Percentiles rank a stretch among this genome's conserved stretches.
Conservation (phyloP, 2,113 vertebrate genomes). For the Spilogale gracilis region DNA sequence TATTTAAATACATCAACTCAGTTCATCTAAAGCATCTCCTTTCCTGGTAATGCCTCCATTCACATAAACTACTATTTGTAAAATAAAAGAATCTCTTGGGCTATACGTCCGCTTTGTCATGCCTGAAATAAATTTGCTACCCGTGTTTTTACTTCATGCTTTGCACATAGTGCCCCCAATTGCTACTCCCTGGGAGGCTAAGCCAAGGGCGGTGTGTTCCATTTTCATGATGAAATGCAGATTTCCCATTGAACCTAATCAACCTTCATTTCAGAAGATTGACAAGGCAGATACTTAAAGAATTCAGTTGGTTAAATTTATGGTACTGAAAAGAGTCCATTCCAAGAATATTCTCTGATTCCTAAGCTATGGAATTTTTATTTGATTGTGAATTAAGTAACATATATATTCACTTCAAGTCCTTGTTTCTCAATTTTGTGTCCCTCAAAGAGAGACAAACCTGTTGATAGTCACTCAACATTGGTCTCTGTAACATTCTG, state of each 20-base stretch:
- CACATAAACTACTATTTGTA: conserved; percentile 8
- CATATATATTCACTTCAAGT: conserved; percentile 65
- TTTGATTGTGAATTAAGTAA: conserved; percentile 76
- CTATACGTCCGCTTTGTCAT: neutral
- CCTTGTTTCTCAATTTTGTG: conserved; percentile 55
- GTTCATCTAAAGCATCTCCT: neutral
- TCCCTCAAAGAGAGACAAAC: conserved; percentile 46
- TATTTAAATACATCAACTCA: conserved; percentile 20
- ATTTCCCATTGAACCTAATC: conserved; percentile 79
- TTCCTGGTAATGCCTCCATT: neutral
- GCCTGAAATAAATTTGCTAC: conserved; percentile 62
- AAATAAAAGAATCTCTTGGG: neutral
- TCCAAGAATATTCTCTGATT: conserved; percentile 72
- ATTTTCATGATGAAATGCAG: conserved; percentile 79
- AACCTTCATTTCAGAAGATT: conserved; percentile 79
- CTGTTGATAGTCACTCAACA: neutral
- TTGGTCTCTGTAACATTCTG: neutral
- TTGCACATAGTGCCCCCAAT: conserved; percentile 58
- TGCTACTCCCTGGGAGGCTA: conserved; percentile 2
- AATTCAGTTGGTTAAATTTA: conserved; percentile 75
- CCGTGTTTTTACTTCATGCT: conserved; percentile 56
- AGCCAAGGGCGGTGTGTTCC: conserved; percentile 59
- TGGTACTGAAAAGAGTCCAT: conserved; percentile 59
- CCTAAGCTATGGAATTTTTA: conserved; percentile 71
- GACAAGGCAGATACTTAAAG: conserved; percentile 70